Base-by-base conservation (phyloP, 2,888 invertebrate genomes). In the Bhutanitis thaidina region DNA sequence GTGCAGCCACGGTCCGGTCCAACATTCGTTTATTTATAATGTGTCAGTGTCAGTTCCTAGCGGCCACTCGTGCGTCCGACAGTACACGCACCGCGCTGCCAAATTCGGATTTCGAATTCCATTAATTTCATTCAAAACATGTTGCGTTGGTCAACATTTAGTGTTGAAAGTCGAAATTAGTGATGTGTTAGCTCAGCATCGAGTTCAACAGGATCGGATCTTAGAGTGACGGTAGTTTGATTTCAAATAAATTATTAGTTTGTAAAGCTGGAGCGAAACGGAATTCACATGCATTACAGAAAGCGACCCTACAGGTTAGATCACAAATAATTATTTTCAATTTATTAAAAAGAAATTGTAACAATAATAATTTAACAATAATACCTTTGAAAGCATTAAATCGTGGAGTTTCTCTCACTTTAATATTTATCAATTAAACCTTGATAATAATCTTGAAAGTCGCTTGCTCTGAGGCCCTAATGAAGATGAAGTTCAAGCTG, bases 221-320 rank as follows among this genome's bases (percentile, higher is more conserved):
- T 14, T 20, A 71, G 60, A 65, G 67, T 60, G 67, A 63, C 58
- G 59, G 62, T 57, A 55, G 63, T 65, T 69, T 65, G 63, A 63
- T 72, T 64, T 49, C 54, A 67, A 67, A 67, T 59, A 62, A 43
- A 62, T 71, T 63, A 65, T 73, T 78, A 68, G 62, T 72, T 77
- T 69, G 81, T 71, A 78, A 88, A 86, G 77, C 89, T 89, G 89
- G 89, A 89, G 87, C 86, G 81, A 61, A 80, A 87, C 77, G 79
- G 78, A 74, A 72, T 78, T 77, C 79, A 86, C 83, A 89, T 89
- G 89, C 87, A 89, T 88, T 88, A 89, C 86, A 84, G 88, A 79
- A 89, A 87, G 77, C 85, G 87, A 63, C 87, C 89, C 59, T 80
- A 89, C 80, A 88, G 88, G 88, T 88, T 75, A 65, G 70, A 62